Percentiles rank a stretch among this genome's conserved stretches.
Conservation (phyloP, 2,113 vertebrate species). For the zebrafish (Danio rerio) region DNA sequence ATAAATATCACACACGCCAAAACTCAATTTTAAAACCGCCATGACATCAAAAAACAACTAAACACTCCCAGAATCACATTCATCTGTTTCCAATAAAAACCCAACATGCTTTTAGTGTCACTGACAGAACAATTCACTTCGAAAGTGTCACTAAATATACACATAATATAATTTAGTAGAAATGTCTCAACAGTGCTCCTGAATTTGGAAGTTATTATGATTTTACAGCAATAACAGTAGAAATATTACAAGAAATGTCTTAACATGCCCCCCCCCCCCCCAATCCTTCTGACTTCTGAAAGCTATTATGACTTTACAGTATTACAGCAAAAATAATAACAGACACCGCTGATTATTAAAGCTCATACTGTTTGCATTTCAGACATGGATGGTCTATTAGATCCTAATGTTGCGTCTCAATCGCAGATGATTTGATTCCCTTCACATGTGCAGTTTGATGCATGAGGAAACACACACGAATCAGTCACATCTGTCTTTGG, state of each 20-base stretch:
- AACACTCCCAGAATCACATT: neutral
- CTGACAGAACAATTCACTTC: neutral
- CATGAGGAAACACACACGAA: neutral
- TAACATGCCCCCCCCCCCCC: neutral
- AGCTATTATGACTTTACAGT: no score
- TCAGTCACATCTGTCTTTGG: neutral
- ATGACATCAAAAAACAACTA: neutral
- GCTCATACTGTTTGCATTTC: constrained; percentile 27
- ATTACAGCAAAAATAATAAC: no score
- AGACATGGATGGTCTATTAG: constrained; percentile 35
- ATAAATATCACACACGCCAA: no score
- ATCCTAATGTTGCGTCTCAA: constrained; percentile 17
- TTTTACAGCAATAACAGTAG: neutral
- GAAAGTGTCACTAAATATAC: neutral
- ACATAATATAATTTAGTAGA: neutral
- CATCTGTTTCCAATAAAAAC: neutral
- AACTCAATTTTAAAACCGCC: constrained; percentile 16
- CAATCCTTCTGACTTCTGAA: no score
- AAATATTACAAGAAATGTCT: neutral
- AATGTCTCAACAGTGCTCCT: neutral
- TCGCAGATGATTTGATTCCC: neutral
- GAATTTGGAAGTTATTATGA: neutral
- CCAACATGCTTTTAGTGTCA: neutral
- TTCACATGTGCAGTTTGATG: neutral
- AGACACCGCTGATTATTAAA: constrained; percentile 19